Evolutionary conservation across 53 echinoderm and acorn worm species (phyloP), one percentile per base, ranked within the genome.

Genomic region (Astropecten irregularis): DNA sequence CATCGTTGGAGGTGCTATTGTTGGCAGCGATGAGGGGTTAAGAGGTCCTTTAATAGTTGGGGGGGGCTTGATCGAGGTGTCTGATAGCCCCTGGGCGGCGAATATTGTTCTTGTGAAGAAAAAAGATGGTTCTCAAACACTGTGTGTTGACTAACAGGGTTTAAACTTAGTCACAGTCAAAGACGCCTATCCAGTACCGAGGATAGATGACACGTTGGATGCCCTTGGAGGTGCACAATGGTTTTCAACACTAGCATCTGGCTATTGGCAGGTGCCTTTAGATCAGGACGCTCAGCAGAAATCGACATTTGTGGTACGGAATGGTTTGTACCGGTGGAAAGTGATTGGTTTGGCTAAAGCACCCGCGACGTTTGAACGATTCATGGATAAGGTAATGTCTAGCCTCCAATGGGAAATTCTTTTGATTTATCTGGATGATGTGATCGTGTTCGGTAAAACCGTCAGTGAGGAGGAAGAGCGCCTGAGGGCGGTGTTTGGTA

Each of bases 321-420:
- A 34, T 29, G 63, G 63, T 11, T n/a, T 63, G 7, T 85, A 59
- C 40, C 51, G 61, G 5, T 85, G 71, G 47, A 46, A 60, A 16
- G 85, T 85, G 6, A 73, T 85, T 37, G 84, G 71, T 9, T 54
- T 84, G 13, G 68, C 53, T 36, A 84, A 84, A 1, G 84, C 84
- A 16, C 85, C 85, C 2, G 56, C 73, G 40, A 73, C 73, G 0
- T 85, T 85, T 73, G 85, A 85, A 52, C 1, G 85, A 5, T 64
- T 85, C 0, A 85, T 71, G 83, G 84, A 84, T 22, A 39, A 31
- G 19, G 34, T 84, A 1, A 50, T 84, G 15, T 29, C 58, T 14
- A 70, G 84, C 38, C 59, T 61, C 14, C 85, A 85, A 4, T 71
- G 85, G 72, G 60, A 84, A 48, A 62, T 40, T 0, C 72, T 60